Evolutionary conservation across 2,888 invertebrate genomes (phyloP).

Genomic region (Elmis aenea): DNA sequence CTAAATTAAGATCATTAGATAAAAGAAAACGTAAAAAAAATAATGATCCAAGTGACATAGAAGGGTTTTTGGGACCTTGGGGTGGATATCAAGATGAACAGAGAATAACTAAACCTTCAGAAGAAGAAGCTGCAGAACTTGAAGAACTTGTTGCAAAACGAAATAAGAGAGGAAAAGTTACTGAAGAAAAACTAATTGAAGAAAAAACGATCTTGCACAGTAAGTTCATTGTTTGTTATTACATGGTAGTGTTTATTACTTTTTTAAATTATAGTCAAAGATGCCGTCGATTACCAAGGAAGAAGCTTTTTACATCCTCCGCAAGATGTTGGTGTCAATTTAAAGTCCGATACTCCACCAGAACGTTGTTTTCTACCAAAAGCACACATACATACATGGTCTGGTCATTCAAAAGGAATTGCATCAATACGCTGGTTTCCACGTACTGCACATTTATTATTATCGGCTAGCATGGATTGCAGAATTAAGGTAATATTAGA

Average conservation of each 20-base stretch:
- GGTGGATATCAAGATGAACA: constrained; percentile 89
- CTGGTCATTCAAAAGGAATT: constrained; percentile 95
- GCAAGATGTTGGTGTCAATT: constrained; percentile 85
- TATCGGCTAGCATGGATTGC: constrained; percentile 96
- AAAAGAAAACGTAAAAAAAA: constrained; percentile 83
- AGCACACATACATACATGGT: constrained; percentile 92
- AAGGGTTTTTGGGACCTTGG: constrained; percentile 97
- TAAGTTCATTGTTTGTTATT: constrained; percentile 46
- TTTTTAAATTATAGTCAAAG: constrained; percentile 55
- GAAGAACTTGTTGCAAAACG: constrained; percentile 92
- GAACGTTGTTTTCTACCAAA: constrained; percentile 96
- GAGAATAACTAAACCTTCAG: constrained; percentile 82
- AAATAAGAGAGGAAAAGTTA: constrained; percentile 77
- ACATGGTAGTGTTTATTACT: background rate
- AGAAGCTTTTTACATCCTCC: constrained; percentile 91
- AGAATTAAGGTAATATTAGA: constrained; percentile 71
- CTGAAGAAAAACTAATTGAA: constrained; percentile 90
- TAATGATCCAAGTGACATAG: constrained; percentile 84
- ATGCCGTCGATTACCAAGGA: constrained; percentile 93
- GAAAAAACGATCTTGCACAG: constrained; percentile 93
- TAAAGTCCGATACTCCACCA: constrained; percentile 82
- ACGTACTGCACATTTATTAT: constrained; percentile 84
- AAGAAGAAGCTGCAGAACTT: constrained; percentile 88
- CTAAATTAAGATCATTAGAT: constrained; percentile 65
- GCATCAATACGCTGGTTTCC: constrained; percentile 95